Base-by-base conservation (phyloP, 2,888 invertebrate species). In the Brassicogethes aeneus region DNA sequence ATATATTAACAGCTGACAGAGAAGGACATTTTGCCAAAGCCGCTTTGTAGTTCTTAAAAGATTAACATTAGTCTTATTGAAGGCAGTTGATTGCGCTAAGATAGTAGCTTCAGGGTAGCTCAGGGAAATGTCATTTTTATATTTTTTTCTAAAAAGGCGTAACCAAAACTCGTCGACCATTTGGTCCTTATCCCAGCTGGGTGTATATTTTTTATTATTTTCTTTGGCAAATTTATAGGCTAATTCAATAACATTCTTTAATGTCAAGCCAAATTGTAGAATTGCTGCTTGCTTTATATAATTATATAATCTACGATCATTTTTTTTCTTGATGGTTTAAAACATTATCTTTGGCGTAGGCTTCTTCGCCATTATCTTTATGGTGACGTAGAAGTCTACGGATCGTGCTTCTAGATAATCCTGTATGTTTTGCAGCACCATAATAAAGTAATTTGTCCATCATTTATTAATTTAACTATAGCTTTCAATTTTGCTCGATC, bases 51-150 rank as follows among this genome's bases (percentile, higher is more conserved):
- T 51, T 52, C 15, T 47, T 33, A 40, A 50, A 54, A 34, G 45
- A 47, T 29, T 46, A 23, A 23, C 23, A 23, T 23, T 23, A 23
- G 23, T 23, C 44, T 48, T 47, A 41, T 60, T 57, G 30, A 60
- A 58, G 8, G 39, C 51, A 15, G 49, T 54, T 2, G 52, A 43
- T 44, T 55, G 46, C 13, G 46, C 55, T 5, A 53, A 46, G 42
- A 51, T 56, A 16, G 55, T 57, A 39, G 51, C 47, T 51, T 55
- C 52, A 38, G 53, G 50, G 36, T 53, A 53, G 45, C 53, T 36
- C 41, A 57, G 41, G 15, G 44, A 48, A n/a, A 56, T 38, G 15
- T 48, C 36, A 8, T 40, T 23, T 17, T 43, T 37, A 37, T 41
- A 16, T 37, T 39, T 29, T 36, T 43, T 44, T 13, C 33, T 17